phyloP scores from a whole-genome alignment of 2,113 vertebrate species.

The Tinamus guttatus region DNA sequence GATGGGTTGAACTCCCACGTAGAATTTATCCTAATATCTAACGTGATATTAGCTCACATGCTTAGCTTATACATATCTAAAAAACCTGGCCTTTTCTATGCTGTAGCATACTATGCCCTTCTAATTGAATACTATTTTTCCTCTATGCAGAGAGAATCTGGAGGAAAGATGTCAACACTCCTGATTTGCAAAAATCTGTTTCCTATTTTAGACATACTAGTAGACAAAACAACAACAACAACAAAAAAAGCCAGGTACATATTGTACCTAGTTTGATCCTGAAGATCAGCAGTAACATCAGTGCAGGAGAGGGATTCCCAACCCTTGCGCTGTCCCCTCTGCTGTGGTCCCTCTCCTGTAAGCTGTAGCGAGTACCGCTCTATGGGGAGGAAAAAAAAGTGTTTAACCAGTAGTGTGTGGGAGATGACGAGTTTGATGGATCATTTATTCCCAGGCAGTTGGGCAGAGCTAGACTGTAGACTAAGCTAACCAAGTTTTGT shows the following conservation, averaged over 20 bases:
- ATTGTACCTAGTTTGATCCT: not conserved
- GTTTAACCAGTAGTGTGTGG: not conserved
- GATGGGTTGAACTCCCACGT: not conserved
- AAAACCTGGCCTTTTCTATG: no score
- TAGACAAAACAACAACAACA: no score
- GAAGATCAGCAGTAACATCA: not conserved
- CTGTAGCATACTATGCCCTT: no score
- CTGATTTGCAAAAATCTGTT: no score
- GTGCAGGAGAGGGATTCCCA: not conserved
- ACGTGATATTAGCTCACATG: no score
- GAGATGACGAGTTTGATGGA: not conserved
- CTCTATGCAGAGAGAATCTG: no score
- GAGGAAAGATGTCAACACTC: no score
- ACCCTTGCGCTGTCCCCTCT: not conserved
- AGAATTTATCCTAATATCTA: no score
- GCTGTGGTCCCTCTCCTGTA: not conserved
- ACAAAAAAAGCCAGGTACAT: no score
- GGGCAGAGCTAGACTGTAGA: not conserved
- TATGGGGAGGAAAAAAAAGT: not conserved
- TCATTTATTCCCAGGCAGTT: not conserved
- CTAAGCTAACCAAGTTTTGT: not conserved
- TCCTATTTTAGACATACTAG: no score
- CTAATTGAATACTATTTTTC: no score
- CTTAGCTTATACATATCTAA: no score
- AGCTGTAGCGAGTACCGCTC: not conserved